Evolutionary conservation across 2,888 invertebrate species (phyloP), one percentile per base, ranked within the genome.

Genomic region (Scaptomyza tumidula): DNA sequence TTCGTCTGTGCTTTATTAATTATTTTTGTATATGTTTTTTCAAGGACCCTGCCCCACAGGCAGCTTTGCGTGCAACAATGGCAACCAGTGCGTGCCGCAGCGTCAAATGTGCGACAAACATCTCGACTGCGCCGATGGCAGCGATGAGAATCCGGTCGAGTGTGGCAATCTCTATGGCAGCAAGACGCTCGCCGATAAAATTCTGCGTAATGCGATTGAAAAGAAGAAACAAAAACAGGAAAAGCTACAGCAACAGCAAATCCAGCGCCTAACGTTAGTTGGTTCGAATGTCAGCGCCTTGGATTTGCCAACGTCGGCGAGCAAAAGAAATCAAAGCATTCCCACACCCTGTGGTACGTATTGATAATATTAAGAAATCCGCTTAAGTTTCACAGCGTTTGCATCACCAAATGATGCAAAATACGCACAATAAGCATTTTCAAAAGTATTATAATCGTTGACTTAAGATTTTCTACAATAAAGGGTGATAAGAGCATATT

Each of bases 11-110:
- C 33, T 33, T 29, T 69, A 57, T 64, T 71, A 53, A 73, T 75
- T 78, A 69, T 68, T 64, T 72, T 71, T 45, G 33, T 41, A 16
- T 19, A 49, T n/a, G n/a, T 44, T 71, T 44, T 43, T 68, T 68
- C 62, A 84, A 94, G 94, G 93, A 75, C 89, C 92, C 43, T 94
- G 94, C 82, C 93, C 93, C 90, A 91, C 85, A 91, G 94, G 94
- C 77, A 93, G 93, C 49, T 93, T 94, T 83, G 90, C 92, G 46
- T 94, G 94, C 78, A 89, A 91, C 67, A 93, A 93, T 81, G 93
- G 92, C 55, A 91, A 92, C 7, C 78, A 91, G 61, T 94, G 94
- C 83, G 92, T 94, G 60, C 93, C 93, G 9, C 94, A 94, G 88
- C 92, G 93, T 67, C 91, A 92, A 69, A 93, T 93, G 90, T 94